Conservation (phyloP, 2,888 invertebrate species). For the Tinea pellionella region DNA sequence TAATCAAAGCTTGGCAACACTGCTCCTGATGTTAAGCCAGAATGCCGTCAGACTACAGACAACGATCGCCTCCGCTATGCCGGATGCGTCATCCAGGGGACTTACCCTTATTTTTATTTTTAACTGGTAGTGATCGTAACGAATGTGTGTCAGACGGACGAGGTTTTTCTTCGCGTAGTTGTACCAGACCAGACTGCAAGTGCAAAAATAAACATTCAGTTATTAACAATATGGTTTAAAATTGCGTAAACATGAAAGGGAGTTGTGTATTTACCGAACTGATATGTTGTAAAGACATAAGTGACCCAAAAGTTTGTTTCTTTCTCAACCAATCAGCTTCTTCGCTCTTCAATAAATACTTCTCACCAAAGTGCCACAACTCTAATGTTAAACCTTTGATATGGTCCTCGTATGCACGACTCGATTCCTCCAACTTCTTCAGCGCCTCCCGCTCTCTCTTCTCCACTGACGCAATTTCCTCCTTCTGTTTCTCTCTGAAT, state of each 20-base stretch:
- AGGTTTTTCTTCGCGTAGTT: constrained; percentile 27
- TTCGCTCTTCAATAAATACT: constrained; percentile 66
- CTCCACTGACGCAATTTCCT: constrained; percentile 59
- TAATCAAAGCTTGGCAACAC: too few relatives aligned
- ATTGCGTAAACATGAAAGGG: background rate
- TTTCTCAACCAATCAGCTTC: constrained; percentile 63
- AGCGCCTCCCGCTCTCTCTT: constrained; percentile 63
- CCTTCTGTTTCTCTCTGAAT: constrained; percentile 58
- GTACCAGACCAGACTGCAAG: constrained; percentile 43
- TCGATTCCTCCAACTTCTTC: constrained; percentile 51
- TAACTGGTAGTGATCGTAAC: constrained; percentile 43
- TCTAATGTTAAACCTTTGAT: constrained; percentile 62
- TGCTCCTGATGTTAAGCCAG: too few relatives aligned
- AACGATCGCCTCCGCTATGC: too few relatives aligned
- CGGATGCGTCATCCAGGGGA: too few relatives aligned
- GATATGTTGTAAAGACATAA: constrained; percentile 57
- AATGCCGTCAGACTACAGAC: too few relatives aligned
- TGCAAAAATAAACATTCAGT: background rate
- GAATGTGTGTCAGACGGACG: constrained; percentile 48
- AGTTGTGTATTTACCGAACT: constrained; percentile 39
- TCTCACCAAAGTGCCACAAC: constrained; percentile 72
- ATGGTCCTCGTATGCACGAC: constrained; percentile 46
- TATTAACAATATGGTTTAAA: background rate
- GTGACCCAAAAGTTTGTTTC: constrained; percentile 45
- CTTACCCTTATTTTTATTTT: too few relatives aligned